Evolutionary conservation across 2,113 vertebrate genomes (phyloP), one percentile per base, ranked within the genome.

Genomic region (Lepus timidus): DNA sequence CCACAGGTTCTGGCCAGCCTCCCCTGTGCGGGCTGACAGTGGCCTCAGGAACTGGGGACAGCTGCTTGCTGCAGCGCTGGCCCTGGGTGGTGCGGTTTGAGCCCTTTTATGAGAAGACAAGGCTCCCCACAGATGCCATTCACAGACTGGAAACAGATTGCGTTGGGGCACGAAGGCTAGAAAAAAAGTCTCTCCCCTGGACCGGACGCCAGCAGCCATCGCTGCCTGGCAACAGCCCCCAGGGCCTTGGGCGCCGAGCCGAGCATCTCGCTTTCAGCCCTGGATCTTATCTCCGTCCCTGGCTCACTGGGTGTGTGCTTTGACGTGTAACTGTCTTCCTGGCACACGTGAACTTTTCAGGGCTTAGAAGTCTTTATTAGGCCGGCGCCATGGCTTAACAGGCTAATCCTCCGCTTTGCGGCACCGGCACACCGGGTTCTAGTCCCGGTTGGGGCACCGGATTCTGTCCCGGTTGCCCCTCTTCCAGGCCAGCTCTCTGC

Each of bases 281-380:
- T 85, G 75, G 51, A 33, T 70, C 83, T 84, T 79, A 80, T 67
- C 85, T 83, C 95, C 88, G 86, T 94, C 79, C 36, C 92, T 95
- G 88, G 85, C 95, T 94, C 90, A 79, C 82, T 33, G 93, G 68
- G 88, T 91, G 23, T 93, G 65, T 92, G 91, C 51, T 89, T 95
- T 68, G 70, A 90, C 58, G 31, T 95, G 82, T 94, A 87, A 90
- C 96, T 97, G 94, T 95, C 73, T 91, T 94, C 90, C 97, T 93
- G 25, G 82, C 85, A 88, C 80, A 85, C 94, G 90, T 96, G 96
- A 93, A 96, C 44, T 94, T 95, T 90, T 83, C 82, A 16, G 82
- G 65, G 33, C 76, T 89, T 90, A 85, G 81, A 90, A 71, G 93
- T 95, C 96, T 44, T 44, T 44, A 44, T 44, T 44, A 44, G 95